These are phyloP conservation scores for Scatophagus argus DNA, from an alignment of 2,113 vertebrate genomes.

Conservation along the genomic window DNA sequence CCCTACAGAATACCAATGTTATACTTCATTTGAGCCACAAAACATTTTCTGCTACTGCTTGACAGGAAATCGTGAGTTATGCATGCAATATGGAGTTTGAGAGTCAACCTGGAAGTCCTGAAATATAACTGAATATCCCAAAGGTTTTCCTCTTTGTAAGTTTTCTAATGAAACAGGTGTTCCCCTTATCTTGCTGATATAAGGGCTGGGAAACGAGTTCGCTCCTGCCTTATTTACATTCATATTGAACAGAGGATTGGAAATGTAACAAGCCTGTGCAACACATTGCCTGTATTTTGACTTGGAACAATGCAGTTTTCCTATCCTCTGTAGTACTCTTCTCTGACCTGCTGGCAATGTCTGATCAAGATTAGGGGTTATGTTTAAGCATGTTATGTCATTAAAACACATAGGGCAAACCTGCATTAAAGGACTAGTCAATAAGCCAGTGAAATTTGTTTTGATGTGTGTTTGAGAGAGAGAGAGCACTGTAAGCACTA, in stretches of 20 bases:
- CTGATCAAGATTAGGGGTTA: slow-evolving; percentile 46
- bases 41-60: slow-evolving; percentile 32
- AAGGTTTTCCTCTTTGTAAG: slow-evolving; percentile 52
- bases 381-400: slow-evolving; percentile 22
- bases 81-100: not conserved
- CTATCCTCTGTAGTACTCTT: slow-evolving; percentile 11
- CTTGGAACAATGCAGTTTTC: slow-evolving; percentile 39
- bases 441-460: not conserved
- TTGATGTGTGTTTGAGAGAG: not conserved
- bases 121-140: slow-evolving; percentile 55
- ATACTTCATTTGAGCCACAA: slow-evolving; percentile 33
- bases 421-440: slow-evolving; percentile 5
- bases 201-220: slow-evolving; percentile 61
- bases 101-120: slow-evolving; percentile 34
- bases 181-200: slow-evolving; percentile 60
- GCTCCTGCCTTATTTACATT: slow-evolving; percentile 64
- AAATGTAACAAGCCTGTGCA: slow-evolving; percentile 53
- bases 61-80: slow-evolving; percentile 28
- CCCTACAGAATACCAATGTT: slow-evolving; percentile 64
- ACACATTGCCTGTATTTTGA: slow-evolving; percentile 48
- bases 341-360: slow-evolving; percentile 28
- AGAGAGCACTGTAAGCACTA: not conserved
- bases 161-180: slow-evolving; percentile 69
- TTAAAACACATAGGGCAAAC: not conserved
- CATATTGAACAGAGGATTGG: slow-evolving; percentile 40